Base-by-base conservation (phyloP, 2,113 vertebrate genomes). In the Casuarius casuarius region DNA sequence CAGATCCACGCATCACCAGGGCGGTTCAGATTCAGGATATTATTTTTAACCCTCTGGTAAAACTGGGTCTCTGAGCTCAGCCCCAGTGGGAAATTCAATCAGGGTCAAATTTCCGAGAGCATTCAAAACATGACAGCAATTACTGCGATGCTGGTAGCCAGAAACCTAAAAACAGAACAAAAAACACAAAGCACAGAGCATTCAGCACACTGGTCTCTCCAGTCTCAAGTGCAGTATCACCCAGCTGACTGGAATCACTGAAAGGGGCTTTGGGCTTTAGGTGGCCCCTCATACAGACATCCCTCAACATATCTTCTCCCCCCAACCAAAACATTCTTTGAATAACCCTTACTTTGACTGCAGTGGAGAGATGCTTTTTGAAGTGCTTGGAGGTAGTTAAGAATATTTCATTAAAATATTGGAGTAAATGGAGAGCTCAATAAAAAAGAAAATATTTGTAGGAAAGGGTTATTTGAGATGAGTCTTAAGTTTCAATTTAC, bases 391-490 rank as follows among this genome's bases (percentile, higher is more conserved):
- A 9, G 3, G 70, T 67, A 51, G n/a, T 89, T 18, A 82, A 19
- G 58, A 93, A 42, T 61, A 79, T 68, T 82, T 93, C 59, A 65
- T 29, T 70, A 40, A 76, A 61, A 26, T 13, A 35, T 12, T 51
- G 52, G 28, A 76, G 5, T 26, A 84, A 90, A 79, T 2, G 62
- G 11, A 88, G 58, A 58, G 10, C 21, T 87, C 21, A 0, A 19
- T 74, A 67, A 65, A 94, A 92, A 74, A 17, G 1, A 89, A 93
- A 84, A 58, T 44, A 67, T 40, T 95, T 33, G 12, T 9, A 72
- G 84, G 65, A 79, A 90, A 86, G 52, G 86, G 48, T 89, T 92
- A 90, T 38, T 96, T 46, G 81, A 75, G 35, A 77, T 49, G 59
- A 81, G 35, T 48, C 58, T 70, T 19, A 58, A 68, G 66, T 66